These are phyloP conservation scores for Festucalex cinctus DNA, from an alignment of 2,113 vertebrate genomes.

Conservation along the genomic window DNA sequence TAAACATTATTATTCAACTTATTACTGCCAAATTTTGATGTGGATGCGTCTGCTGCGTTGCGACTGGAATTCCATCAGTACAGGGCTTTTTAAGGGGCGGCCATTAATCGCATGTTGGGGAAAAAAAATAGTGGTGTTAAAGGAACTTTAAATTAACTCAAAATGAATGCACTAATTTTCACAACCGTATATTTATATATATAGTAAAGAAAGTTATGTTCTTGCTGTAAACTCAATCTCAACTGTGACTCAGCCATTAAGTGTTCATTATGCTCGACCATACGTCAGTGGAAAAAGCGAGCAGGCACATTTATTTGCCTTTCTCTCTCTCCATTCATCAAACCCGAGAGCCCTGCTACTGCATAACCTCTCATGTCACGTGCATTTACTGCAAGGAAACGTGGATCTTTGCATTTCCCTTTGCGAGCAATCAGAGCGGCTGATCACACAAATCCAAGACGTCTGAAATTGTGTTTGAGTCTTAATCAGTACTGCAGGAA, in stretches of 20 bases:
- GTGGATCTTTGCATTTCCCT: conserved; percentile 10
- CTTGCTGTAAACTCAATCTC: not conserved
- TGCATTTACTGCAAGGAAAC: conserved; percentile 25
- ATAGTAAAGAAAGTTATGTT: conserved; percentile 2
- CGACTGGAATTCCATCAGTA: too few species aligned
- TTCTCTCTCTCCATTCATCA: conserved; percentile 48
- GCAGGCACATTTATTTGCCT: conserved; percentile 58
- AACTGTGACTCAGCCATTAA: conserved; percentile 16
- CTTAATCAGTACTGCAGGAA: conserved; percentile 49
- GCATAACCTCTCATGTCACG: conserved; percentile 39
- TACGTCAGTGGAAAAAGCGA: conserved; percentile 64
- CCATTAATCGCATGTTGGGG: too few species aligned
- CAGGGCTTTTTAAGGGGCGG: too few species aligned
- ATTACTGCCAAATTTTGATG: too few species aligned
- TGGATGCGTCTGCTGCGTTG: too few species aligned
- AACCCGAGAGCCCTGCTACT: conserved; percentile 47
- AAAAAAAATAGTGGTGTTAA: too few species aligned
- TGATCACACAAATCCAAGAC: conserved; percentile 23
- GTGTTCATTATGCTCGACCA: conserved; percentile 31
- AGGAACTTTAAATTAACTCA: too few species aligned
- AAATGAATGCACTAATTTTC: too few species aligned
- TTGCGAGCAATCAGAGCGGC: conserved; percentile 29
- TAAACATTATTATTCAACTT: too few species aligned
- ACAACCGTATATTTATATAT: not conserved
- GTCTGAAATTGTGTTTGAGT: conserved; percentile 29